Percentiles rank a stretch among this genome's conserved stretches.
These are phyloP conservation scores for Chloropsis cyanopogon DNA, from an alignment of 2,113 vertebrate species.

Conservation along the genomic window DNA sequence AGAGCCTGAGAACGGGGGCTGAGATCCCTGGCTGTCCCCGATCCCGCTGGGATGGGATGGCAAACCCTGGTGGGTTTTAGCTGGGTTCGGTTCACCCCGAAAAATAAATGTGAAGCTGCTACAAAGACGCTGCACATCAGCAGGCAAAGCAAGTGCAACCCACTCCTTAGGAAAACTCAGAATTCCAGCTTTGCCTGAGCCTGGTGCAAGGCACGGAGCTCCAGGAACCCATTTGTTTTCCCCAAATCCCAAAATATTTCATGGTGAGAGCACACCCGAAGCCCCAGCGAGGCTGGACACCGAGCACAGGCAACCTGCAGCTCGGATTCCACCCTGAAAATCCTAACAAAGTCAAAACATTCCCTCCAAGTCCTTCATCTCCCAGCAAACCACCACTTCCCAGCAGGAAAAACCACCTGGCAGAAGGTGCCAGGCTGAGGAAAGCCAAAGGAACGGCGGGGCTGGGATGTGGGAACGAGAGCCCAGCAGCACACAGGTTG, in stretches of 20 bases:
- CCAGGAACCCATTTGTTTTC: not conserved
- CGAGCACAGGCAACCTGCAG: fast-evolving
- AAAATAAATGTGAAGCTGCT: fast-evolving
- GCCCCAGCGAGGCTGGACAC: not conserved
- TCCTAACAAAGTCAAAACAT: fast-evolving
- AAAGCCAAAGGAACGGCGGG: not conserved
- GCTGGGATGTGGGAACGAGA: fast-evolving
- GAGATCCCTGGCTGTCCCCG: fast-evolving
- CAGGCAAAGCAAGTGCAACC: not conserved
- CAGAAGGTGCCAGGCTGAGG: not conserved
- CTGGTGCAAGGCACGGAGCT: not conserved
- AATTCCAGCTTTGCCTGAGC: not conserved
- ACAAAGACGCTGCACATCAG: fast-evolving
- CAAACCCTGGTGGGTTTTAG: not conserved
- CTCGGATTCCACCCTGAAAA: fast-evolving
- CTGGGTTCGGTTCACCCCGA: fast-evolving
- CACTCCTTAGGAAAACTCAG: fast-evolving
- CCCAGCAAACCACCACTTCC: not conserved
- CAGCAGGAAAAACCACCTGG: not conserved
- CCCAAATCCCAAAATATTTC: not conserved
- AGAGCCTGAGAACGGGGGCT: not conserved
- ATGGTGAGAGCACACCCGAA: not conserved
- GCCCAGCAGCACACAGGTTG: fast-evolving
- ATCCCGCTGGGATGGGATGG: fast-evolving
- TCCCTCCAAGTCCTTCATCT: not conserved